Evolutionary conservation across 2,797 vertebrate genomes (phyloP).

Genomic region (Acestrorhynchus altus): DNA sequence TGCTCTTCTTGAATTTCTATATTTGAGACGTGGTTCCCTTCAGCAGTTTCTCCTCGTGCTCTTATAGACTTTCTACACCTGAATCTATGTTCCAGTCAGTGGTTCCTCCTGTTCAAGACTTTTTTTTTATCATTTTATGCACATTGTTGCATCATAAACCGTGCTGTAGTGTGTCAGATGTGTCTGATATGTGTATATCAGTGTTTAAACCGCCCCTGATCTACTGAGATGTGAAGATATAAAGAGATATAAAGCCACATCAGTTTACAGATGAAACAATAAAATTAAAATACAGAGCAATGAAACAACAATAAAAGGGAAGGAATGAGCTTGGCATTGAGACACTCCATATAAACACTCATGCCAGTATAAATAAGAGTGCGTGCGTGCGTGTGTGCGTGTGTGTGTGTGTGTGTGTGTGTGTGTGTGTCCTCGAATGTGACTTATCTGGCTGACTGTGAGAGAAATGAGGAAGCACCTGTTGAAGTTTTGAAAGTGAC

Average conservation of each 20-base stretch:
- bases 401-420: conserved; percentile 27
- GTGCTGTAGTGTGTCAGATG: neutral
- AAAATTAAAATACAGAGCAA: neutral
- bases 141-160: neutral
- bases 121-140: too few species aligned
- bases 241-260: neutral
- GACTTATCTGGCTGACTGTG: conserved; percentile 6
- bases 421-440: conserved; percentile 1
- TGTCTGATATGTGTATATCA: neutral
- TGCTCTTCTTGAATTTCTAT: neutral
- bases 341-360: neutral
- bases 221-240: neutral
- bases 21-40: too few species aligned
- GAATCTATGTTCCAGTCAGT: neutral
- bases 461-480: conserved; percentile 41
- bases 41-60: neutral
- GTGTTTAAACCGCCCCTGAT: conserved; percentile 1
- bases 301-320: neutral
- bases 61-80: neutral
- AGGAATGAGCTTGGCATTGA: neutral
- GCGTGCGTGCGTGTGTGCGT: neutral
- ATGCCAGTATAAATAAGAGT: neutral
- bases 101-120: neutral
- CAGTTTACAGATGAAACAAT: neutral
- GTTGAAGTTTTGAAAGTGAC: conserved; percentile 18